phyloP scores from a whole-genome alignment of 2,888 invertebrate genomes.

The Heptascelio sp. region DNA sequence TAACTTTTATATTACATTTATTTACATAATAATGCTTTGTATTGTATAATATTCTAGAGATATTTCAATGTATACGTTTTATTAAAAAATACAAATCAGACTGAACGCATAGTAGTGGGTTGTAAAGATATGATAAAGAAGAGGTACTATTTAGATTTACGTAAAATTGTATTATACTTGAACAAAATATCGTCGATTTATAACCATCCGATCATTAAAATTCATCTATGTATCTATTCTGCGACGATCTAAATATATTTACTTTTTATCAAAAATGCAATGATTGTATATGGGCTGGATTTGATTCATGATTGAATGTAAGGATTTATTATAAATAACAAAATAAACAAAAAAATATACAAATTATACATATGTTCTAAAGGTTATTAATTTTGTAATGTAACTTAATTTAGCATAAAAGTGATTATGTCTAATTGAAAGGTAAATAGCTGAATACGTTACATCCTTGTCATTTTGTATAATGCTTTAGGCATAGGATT shows the following conservation, averaged over 20 bases:
- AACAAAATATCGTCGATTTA: constrained; percentile 76
- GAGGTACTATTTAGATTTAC: constrained; percentile 78
- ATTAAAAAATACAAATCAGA: constrained; percentile 74
- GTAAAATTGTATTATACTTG: constrained; percentile 73
- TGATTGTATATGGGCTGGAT: constrained; percentile 84
- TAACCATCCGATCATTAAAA: constrained; percentile 73
- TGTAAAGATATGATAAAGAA: constrained; percentile 80
- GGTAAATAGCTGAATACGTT: too few relatives aligned
- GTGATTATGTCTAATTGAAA: too few relatives aligned
- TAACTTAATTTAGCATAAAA: too few relatives aligned
- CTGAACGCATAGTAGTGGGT: constrained; percentile 77
- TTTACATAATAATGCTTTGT: background rate
- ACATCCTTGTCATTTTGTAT: too few relatives aligned
- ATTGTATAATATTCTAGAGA: too few relatives aligned
- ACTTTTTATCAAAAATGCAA: constrained; percentile 82
- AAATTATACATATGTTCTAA: constrained; percentile 68
- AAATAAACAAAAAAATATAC: constrained; percentile 81
- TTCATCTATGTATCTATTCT: constrained; percentile 71
- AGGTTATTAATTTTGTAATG: too few relatives aligned
- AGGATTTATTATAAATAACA: constrained; percentile 82
- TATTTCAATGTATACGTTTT: too few relatives aligned
- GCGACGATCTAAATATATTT: constrained; percentile 75
- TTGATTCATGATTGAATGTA: constrained; percentile 83
- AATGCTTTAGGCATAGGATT: too few relatives aligned
- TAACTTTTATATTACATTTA: background rate